phyloP scores from a whole-genome alignment of 2,888 invertebrate genomes.

The Embidobia sp. region DNA sequence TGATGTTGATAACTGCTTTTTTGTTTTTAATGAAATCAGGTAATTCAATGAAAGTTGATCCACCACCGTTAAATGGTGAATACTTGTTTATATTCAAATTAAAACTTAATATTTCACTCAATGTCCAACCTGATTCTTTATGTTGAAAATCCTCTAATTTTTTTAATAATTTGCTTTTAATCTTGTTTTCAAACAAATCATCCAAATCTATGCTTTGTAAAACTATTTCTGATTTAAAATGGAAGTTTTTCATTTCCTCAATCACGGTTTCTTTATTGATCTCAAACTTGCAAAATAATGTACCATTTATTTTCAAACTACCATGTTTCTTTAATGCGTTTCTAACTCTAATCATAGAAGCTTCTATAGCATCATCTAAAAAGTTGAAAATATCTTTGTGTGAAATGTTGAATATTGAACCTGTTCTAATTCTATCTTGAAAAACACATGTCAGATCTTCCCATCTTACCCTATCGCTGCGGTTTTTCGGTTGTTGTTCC shows the following conservation, averaged over 20 bases:
- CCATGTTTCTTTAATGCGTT: constrained; percentile 4
- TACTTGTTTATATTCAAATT: constrained; percentile 30
- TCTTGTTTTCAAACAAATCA: constrained; percentile 17
- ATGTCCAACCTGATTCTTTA: constrained; percentile 23
- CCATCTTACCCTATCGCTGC: constrained; percentile 3
- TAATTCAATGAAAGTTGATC: constrained; percentile 27
- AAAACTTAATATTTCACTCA: constrained; percentile 28
- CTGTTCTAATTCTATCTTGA: constrained; percentile 10
- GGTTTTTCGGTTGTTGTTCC: not conserved
- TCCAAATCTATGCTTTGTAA: constrained; percentile 6
- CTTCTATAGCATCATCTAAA: constrained; percentile 6
- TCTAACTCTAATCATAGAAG: constrained; percentile 7
- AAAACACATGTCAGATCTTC: constrained; percentile 14
- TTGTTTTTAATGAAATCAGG: constrained; percentile 29
- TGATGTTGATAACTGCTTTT: constrained; percentile 33
- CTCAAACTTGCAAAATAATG: constrained; percentile 13
- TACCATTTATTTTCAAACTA: constrained; percentile 2
- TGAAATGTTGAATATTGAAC: constrained; percentile 5
- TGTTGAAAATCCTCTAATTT: constrained; percentile 34
- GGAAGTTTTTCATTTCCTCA: constrained; percentile 11
- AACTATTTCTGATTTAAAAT: constrained; percentile 12
- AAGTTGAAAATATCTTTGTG: constrained; percentile 22
- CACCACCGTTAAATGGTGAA: constrained; percentile 10
- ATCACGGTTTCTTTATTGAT: not conserved
- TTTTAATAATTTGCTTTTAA: constrained; percentile 4